Conservation (phyloP, 2,888 invertebrate genomes). For the Ectemnius lituratus region DNA sequence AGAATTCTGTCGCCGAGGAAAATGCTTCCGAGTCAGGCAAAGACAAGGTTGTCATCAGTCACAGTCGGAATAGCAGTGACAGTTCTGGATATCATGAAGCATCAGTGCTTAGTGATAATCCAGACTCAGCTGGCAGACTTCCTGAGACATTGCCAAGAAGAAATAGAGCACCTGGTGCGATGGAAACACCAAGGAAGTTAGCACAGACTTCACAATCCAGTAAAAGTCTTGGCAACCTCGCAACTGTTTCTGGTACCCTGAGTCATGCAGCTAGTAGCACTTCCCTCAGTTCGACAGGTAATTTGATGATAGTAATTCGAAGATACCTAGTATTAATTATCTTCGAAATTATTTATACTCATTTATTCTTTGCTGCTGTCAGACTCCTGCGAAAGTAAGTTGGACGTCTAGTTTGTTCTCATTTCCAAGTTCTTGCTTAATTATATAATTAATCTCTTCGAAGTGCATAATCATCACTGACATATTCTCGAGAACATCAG, state of each 20-base stretch:
- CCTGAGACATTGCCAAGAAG: slow-evolving; percentile 77
- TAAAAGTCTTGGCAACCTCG: slow-evolving; percentile 74
- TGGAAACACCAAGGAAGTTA: slow-evolving; percentile 69
- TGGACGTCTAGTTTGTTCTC: not conserved
- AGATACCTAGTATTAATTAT: not conserved
- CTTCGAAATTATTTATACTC: slow-evolving; percentile 10
- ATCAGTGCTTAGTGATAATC: slow-evolving; percentile 82
- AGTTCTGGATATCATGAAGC: slow-evolving; percentile 87
- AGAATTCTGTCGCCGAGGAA: slow-evolving; percentile 31
- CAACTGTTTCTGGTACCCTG: slow-evolving; percentile 60
- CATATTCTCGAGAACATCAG: too few relatives aligned
- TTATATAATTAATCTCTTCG: too few relatives aligned
- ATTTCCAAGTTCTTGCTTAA: too few relatives aligned
- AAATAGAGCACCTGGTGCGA: slow-evolving; percentile 65
- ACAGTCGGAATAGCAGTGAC: slow-evolving; percentile 86
- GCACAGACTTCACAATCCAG: slow-evolving; percentile 73
- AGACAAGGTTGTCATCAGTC: slow-evolving; percentile 80
- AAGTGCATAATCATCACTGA: too few relatives aligned
- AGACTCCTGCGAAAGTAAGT: slow-evolving; percentile 6
- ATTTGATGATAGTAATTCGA: not conserved
- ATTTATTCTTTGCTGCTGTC: slow-evolving; percentile 2
- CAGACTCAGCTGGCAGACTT: slow-evolving; percentile 73
- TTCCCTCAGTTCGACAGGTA: slow-evolving; percentile 74
- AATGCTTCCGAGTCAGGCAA: slow-evolving; percentile 54
- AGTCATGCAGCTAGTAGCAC: slow-evolving; percentile 70